Percentiles rank a stretch among this genome's conserved stretches.
phyloP scores from a whole-genome alignment of 2,113 vertebrate species.

The Typhlomys cinereus region DNA sequence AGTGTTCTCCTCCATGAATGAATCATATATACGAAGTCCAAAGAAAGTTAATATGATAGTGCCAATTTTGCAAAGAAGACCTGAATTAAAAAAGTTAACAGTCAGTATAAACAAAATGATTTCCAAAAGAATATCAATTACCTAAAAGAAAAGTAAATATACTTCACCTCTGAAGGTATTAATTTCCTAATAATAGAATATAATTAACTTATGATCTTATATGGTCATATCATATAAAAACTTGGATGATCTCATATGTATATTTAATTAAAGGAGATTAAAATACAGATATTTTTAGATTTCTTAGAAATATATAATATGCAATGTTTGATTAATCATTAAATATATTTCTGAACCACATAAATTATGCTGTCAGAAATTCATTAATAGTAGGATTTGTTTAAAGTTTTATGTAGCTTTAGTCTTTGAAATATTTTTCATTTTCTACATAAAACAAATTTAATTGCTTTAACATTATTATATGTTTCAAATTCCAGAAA shows the following conservation, averaged over 20 bases:
- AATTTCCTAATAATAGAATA: neutral
- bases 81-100: slow-evolving; percentile 52
- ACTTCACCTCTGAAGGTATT: neutral
- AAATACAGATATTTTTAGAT: neutral
- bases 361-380: neutral
- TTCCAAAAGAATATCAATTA: neutral
- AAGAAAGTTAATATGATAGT: neutral
- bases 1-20: fast-evolving
- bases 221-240: too few species aligned
- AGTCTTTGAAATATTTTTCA: neutral
- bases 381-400: neutral
- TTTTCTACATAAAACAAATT: slow-evolving; percentile 20
- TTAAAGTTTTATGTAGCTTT: neutral
- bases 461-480: slow-evolving; percentile 1
- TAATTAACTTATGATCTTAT: slow-evolving; percentile 4
- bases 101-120: neutral
- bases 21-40: neutral
- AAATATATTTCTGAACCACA: neutral
- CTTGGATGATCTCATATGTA: too few species aligned
- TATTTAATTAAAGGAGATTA: slow-evolving; percentile 22
- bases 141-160: neutral
- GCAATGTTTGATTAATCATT: neutral
- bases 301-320: neutral
- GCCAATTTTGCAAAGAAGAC: neutral
- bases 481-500: neutral